Evolutionary conservation across 1,140 invertebrate genomes (phyloP), one percentile per base, ranked within the genome.

Genomic region (Leucophenga varia): DNA sequence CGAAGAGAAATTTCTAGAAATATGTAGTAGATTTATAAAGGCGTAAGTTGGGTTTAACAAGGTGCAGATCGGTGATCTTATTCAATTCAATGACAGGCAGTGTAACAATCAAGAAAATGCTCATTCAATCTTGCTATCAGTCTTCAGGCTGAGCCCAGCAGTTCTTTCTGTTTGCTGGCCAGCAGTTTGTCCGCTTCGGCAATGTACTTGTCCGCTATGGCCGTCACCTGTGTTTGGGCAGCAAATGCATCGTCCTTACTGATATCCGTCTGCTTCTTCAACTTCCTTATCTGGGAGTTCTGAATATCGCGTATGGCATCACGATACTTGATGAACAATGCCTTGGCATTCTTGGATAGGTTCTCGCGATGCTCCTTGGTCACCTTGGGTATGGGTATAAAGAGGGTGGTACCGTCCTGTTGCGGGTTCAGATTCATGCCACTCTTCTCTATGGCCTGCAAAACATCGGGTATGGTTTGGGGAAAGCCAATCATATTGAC

Each of bases 351-450:
- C 78, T 94, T 95, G 0, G 88, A 83, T 34, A 97, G 78, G 34
- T 79, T 80, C 78, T 96, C 93, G 59, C 94, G 80, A 69, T 96
- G 88, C 76, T 97, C 94, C 68, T 88, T 90, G 3, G 94, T 96
- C 1, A 97, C 86, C 76, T 93, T 95, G 9, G 93, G 93, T 54
- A 94, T 81, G 22, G 90, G 88, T 43, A 97, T 80, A 77, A 86
- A 95, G 34, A 97, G 73, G 2, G 85, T 90, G 12, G 90, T 95
- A 22, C 93, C 93, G 72, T 97, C 94, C 76, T 95, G 91, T 72
- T 97, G 93, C 0, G 94, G 93, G 80, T 93, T 96, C 19, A 97
- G 77, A 75, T 95, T 95, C 80, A 97, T 85, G 38, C 91, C 91
- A 52, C 91, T 92, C 32, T 82, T 82, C 19, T 78, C 58, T 19